phyloP scores from a whole-genome alignment of 2,888 invertebrate genomes.

The Hartigia nigra region DNA sequence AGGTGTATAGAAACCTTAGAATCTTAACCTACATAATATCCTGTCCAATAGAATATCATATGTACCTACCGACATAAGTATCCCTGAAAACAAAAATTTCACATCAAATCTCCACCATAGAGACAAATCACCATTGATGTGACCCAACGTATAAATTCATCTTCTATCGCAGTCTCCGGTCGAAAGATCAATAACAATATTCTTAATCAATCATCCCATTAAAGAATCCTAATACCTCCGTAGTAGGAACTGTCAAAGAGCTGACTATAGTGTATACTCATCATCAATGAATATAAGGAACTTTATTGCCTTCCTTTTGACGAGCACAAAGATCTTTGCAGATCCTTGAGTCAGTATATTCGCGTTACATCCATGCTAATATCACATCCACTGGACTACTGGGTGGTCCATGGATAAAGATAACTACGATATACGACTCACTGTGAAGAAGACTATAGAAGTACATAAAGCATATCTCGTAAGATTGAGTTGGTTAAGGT shows the following conservation, averaged over 20 bases:
- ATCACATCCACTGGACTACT: background rate
- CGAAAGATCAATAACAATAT: background rate
- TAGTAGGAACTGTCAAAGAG: background rate
- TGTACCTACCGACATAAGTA: background rate
- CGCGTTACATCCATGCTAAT: background rate
- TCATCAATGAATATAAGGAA: background rate
- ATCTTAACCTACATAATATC: slow-evolving; percentile 27
- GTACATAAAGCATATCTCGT: background rate
- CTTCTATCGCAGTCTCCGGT: background rate
- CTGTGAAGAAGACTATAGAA: background rate
- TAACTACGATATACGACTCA: background rate
- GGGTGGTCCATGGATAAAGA: background rate
- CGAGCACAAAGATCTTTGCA: background rate
- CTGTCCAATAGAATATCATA: slow-evolving; percentile 29
- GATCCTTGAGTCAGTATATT: background rate
- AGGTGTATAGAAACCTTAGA: slow-evolving; percentile 35
- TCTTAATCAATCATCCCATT: background rate
- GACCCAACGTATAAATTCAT: too few relatives aligned
- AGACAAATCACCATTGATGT: background rate
- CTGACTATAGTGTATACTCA: background rate
- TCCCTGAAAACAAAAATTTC: background rate
- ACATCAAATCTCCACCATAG: background rate
- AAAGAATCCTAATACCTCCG: background rate
- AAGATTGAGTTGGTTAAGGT: background rate
- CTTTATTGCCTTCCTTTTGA: background rate